Evolutionary conservation across 2,113 vertebrate species (phyloP).

Genomic region (Muntiacus muntjak): DNA sequence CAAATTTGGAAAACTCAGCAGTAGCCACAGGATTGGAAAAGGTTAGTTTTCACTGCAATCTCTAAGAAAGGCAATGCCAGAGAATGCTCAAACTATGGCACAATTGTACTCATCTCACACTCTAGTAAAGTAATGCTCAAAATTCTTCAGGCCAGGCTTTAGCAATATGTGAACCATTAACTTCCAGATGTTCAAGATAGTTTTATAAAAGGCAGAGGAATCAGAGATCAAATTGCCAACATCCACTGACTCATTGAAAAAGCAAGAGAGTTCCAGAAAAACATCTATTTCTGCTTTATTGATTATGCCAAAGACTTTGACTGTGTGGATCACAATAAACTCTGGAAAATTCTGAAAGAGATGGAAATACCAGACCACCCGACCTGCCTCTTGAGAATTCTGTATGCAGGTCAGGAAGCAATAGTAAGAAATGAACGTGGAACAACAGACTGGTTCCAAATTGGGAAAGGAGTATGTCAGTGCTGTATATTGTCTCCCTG

Average conservation of each 20-base stretch:
- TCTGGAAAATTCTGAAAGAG: background rate
- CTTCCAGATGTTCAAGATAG: background rate
- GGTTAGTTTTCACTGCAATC: background rate
- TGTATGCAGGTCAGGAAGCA: background rate
- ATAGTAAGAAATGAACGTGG: background rate
- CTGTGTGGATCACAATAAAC: background rate
- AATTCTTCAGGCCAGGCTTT: background rate
- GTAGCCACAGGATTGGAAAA: background rate
- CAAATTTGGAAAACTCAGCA: background rate
- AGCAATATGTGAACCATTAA: background rate
- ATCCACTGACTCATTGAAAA: background rate
- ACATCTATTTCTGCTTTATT: background rate
- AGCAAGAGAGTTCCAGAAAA: background rate
- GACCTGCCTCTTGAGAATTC: background rate
- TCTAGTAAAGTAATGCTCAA: background rate
- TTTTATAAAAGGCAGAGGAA: background rate
- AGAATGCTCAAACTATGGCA: fast-evolving
- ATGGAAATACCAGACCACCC: background rate
- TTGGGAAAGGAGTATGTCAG: background rate
- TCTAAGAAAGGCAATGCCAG: background rate
- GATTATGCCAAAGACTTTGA: background rate
- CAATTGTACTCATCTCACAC: background rate
- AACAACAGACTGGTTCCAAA: background rate
- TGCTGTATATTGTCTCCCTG: background rate
- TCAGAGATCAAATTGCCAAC: background rate